Conservation (phyloP, 2,888 invertebrate genomes). For the Tridacna crocea region DNA sequence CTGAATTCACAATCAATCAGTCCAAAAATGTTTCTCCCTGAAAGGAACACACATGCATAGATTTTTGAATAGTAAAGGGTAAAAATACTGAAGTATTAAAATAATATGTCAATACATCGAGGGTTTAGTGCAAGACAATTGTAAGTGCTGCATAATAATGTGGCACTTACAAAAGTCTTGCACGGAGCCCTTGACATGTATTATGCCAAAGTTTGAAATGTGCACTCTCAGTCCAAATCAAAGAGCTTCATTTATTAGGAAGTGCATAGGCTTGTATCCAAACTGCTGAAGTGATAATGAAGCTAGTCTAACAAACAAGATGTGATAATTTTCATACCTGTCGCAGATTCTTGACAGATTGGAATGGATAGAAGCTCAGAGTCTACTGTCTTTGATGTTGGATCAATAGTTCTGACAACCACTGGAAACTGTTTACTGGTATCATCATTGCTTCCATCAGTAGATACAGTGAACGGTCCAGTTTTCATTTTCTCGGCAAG, state of each 20-base stretch:
- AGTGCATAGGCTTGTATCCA: too few relatives aligned
- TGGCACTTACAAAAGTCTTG: too few relatives aligned
- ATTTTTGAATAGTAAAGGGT: too few relatives aligned
- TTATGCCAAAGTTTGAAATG: too few relatives aligned
- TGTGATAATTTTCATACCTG: conserved; percentile 17
- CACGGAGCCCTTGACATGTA: too few relatives aligned
- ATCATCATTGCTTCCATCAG: conserved; percentile 27
- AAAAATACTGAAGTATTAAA: too few relatives aligned
- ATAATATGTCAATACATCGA: too few relatives aligned
- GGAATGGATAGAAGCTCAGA: conserved; percentile 22
- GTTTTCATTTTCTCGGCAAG: conserved; percentile 3
- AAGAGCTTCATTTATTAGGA: too few relatives aligned
- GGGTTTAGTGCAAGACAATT: too few relatives aligned
- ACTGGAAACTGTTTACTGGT: conserved; percentile 24
- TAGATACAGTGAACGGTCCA: conserved; percentile 26
- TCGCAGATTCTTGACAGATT: conserved; percentile 11
- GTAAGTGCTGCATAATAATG: too few relatives aligned
- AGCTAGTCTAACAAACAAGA: not conserved
- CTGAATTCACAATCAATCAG: conserved; percentile 15
- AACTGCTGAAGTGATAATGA: too few relatives aligned
- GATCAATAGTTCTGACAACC: conserved; percentile 10
- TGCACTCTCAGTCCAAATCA: too few relatives aligned
- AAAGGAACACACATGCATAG: not conserved
- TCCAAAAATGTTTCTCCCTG: conserved; percentile 22
- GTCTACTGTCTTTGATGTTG: conserved; percentile 10